phyloP scores from a whole-genome alignment of 2,113 vertebrate species.

The Geococcyx californianus region DNA sequence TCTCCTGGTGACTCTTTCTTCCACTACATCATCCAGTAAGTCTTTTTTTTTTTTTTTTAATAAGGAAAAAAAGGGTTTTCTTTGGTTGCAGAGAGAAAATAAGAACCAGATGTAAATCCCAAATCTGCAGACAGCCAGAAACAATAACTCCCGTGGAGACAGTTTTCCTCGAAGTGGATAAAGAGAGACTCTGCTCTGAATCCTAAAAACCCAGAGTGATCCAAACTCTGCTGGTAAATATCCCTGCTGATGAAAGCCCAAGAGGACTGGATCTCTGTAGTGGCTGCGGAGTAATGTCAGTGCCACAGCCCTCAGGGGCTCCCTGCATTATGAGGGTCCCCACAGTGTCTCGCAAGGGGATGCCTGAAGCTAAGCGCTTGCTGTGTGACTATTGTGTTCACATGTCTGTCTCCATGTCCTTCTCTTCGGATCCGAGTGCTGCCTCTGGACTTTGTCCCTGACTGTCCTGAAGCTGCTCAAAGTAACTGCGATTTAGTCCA shows the following conservation, averaged over 20 bases:
- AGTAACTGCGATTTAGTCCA: background rate
- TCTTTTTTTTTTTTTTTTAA: background rate
- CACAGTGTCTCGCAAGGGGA: fast-evolving
- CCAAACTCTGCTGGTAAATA: background rate
- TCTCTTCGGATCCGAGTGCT: background rate
- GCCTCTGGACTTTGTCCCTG: background rate
- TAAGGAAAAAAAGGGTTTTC: background rate
- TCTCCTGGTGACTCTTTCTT: background rate
- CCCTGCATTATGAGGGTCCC: fast-evolving
- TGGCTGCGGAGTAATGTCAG: background rate
- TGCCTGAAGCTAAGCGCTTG: background rate
- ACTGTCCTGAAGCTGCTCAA: background rate
- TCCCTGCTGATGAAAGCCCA: background rate
- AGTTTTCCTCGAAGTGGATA: background rate
- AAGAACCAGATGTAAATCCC: conserved; percentile 13
- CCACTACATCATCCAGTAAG: background rate
- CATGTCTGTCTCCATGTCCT: background rate
- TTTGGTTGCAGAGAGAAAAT: background rate
- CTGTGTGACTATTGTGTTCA: background rate
- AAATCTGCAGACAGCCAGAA: background rate
- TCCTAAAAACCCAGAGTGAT: background rate
- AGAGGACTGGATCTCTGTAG: background rate
- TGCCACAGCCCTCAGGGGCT: background rate
- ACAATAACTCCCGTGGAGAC: conserved; percentile 3
- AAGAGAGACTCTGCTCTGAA: background rate